A percentile compares a stretch with the other conserved stretches of the same genome.
These are phyloP conservation scores for Acronicta leporina DNA, from an alignment of 2,888 invertebrate genomes.

Conservation along the genomic window DNA sequence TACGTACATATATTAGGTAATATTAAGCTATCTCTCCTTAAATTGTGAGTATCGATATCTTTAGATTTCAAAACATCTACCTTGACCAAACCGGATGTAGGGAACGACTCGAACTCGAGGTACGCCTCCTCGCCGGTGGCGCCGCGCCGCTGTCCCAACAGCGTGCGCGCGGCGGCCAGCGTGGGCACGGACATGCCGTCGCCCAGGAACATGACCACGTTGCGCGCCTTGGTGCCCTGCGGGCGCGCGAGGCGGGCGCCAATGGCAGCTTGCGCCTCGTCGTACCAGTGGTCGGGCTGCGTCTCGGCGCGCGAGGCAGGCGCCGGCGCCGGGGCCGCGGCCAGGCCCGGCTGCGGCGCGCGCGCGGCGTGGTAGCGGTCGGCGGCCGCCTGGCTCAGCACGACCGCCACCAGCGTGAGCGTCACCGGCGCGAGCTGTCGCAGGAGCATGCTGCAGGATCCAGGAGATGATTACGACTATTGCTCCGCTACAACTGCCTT, in stretches of 20 bases:
- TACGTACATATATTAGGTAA: background rate
- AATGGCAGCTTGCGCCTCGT: slow-evolving; percentile 76
- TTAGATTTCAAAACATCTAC: slow-evolving; percentile 67
- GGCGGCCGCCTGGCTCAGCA: slow-evolving; percentile 35
- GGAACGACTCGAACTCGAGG: slow-evolving; percentile 91
- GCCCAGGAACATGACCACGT: slow-evolving; percentile 92
- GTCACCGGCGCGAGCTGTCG: slow-evolving; percentile 14
- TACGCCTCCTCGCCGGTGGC: slow-evolving; percentile 88
- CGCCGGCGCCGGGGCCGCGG: background rate
- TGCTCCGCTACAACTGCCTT: slow-evolving; percentile 1
- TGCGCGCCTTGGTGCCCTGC: slow-evolving; percentile 65
- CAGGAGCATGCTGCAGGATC: slow-evolving; percentile 11
- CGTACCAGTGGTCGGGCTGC: slow-evolving; percentile 77
- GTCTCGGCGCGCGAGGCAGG: slow-evolving; percentile 39
- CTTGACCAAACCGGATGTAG: slow-evolving; percentile 90
- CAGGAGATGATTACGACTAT: slow-evolving; percentile 8
- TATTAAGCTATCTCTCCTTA: background rate
- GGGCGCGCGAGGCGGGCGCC: slow-evolving; percentile 64
- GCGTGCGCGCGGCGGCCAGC: slow-evolving; percentile 90
- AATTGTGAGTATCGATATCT: background rate
- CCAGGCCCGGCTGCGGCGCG: slow-evolving; percentile 28
- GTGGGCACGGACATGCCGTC: slow-evolving; percentile 94
- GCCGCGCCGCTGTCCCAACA: slow-evolving; percentile 89
- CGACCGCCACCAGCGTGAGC: slow-evolving; percentile 2
- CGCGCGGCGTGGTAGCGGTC: background rate